phyloP scores from a whole-genome alignment of 2,888 invertebrate genomes.

The Aethes cnicana region DNA sequence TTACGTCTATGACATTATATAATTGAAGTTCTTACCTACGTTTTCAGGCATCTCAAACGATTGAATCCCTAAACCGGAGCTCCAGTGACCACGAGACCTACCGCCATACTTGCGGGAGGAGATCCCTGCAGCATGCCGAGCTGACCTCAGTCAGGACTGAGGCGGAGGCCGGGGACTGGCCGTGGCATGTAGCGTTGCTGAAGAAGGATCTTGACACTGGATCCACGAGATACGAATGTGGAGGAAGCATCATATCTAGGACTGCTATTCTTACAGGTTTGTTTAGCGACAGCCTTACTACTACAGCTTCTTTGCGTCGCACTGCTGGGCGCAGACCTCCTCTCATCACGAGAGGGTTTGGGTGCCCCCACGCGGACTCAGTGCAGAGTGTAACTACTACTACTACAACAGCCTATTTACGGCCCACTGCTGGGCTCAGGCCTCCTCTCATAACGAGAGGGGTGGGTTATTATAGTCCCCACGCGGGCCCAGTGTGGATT shows the following conservation, averaged over 20 bases:
- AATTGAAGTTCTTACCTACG: too few species aligned
- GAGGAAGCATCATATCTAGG: conserved; percentile 68
- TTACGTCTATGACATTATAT: too few species aligned
- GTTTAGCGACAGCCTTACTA: not conserved
- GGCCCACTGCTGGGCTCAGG: too few species aligned
- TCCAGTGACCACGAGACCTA: conserved; percentile 38
- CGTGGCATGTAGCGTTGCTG: conserved; percentile 71
- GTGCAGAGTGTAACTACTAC: too few species aligned
- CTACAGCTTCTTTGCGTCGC: too few species aligned
- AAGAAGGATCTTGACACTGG: conserved; percentile 41
- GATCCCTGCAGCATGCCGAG: conserved; percentile 60
- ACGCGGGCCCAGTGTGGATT: too few species aligned
- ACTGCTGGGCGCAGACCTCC: too few species aligned
- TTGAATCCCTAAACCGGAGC: conserved; percentile 50
- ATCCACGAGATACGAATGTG: conserved; percentile 56
- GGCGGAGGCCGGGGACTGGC: conserved; percentile 68
- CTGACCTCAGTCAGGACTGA: conserved; percentile 58
- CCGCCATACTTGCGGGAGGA: conserved; percentile 62
- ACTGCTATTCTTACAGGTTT: conserved; percentile 70
- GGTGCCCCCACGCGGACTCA: too few species aligned
- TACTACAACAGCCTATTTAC: too few species aligned
- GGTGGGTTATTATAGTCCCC: too few species aligned
- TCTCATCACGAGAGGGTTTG: too few species aligned
- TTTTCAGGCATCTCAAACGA: conserved; percentile 51
- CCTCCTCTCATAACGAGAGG: too few species aligned